These are phyloP conservation scores for Potamilus streckersoni DNA, from an alignment of 1,140 invertebrate species.

Conservation along the genomic window DNA sequence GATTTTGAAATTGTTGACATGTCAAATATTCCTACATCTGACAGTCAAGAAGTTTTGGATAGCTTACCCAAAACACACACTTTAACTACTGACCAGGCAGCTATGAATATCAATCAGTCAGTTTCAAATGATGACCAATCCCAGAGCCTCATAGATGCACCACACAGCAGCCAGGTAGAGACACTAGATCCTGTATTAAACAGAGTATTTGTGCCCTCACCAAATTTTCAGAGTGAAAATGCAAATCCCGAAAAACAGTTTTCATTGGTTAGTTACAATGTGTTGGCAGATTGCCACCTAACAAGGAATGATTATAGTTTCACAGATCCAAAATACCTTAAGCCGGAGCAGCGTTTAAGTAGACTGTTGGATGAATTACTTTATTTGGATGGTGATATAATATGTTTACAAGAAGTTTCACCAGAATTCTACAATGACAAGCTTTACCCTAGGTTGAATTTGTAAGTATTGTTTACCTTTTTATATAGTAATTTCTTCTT, in stretches of 20 bases:
- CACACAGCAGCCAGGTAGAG: background rate
- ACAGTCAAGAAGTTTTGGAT: slow-evolving; percentile 54
- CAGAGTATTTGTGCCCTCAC: slow-evolving; percentile 50
- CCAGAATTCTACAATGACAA: slow-evolving; percentile 48
- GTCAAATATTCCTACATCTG: slow-evolving; percentile 54
- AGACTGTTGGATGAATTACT: slow-evolving; percentile 59
- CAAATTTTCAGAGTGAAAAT: slow-evolving; percentile 26
- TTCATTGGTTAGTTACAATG: slow-evolving; percentile 63
- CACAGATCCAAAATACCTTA: slow-evolving; percentile 48
- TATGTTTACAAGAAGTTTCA: slow-evolving; percentile 66
- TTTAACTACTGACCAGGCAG: background rate
- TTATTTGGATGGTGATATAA: slow-evolving; percentile 60
- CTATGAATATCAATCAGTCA: too few species aligned
- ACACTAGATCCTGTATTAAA: slow-evolving; percentile 40
- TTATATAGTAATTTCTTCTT: background rate
- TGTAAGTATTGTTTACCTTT: slow-evolving; percentile 38
- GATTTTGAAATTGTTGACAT: slow-evolving; percentile 60
- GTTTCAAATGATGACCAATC: too few species aligned
- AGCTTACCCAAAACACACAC: slow-evolving; percentile 32
- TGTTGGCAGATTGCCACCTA: slow-evolving; percentile 64
- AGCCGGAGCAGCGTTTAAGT: slow-evolving; percentile 48
- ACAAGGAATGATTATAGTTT: slow-evolving; percentile 57
- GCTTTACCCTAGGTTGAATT: slow-evolving; percentile 50
- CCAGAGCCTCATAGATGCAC: background rate
- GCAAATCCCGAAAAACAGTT: slow-evolving; percentile 49